Evolutionary conservation across 2,797 vertebrate genomes (phyloP).

Genomic region (Merluccius polli): DNA sequence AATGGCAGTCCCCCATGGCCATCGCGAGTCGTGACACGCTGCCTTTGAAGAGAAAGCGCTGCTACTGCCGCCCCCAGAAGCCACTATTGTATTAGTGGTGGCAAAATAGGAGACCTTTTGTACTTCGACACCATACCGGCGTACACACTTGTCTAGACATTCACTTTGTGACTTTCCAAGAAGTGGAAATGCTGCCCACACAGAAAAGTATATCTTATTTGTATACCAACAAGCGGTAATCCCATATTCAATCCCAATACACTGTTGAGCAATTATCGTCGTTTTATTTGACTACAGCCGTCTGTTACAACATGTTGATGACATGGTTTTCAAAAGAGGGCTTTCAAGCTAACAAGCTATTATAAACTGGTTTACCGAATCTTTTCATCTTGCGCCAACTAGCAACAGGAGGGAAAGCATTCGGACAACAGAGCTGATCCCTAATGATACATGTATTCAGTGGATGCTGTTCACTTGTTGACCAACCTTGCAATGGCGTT

Average conservation of each 20-base stretch:
- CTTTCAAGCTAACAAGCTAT: background rate
- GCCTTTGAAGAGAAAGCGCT: slow-evolving; percentile 40
- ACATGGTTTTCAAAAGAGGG: background rate
- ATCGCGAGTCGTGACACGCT: slow-evolving; percentile 29
- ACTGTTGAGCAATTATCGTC: background rate
- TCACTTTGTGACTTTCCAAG: background rate
- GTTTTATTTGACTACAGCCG: background rate
- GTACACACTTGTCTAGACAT: background rate
- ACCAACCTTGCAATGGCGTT: background rate
- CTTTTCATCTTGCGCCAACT: background rate
- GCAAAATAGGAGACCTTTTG: background rate
- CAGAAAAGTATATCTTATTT: background rate
- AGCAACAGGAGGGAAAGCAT: background rate
- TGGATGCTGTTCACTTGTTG: background rate
- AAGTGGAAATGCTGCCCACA: background rate
- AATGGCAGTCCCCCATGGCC: slow-evolving; percentile 35
- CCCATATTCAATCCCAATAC: slow-evolving; percentile 12
- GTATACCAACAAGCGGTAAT: slow-evolving; percentile 14
- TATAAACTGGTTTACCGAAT: background rate
- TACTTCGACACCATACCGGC: background rate
- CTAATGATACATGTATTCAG: background rate
- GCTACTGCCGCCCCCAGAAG: slow-evolving; percentile 21
- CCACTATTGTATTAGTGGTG: background rate
- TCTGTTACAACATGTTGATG: background rate
- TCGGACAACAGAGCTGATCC: background rate